These are phyloP conservation scores for Hypanus sabinus DNA, from an alignment of 2,113 vertebrate genomes.

Conservation along the genomic window DNA sequence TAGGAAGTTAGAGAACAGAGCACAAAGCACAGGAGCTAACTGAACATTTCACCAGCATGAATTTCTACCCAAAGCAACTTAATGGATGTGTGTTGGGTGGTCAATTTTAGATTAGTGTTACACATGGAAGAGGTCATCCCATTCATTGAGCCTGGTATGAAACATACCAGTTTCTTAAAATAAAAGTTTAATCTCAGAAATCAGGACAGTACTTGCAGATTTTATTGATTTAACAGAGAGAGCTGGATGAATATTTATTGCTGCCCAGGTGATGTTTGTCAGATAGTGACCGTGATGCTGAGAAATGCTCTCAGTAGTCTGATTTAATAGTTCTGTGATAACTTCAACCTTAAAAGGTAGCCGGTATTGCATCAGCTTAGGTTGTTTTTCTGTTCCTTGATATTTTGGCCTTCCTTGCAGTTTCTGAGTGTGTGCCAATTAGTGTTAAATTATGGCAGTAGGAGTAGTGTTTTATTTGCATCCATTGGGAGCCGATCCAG, in stretches of 20 bases:
- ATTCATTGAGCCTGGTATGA: not conserved
- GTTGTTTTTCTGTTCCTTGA: not conserved
- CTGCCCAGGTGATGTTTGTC: not conserved
- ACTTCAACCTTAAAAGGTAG: not conserved
- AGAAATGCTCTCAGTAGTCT: not conserved
- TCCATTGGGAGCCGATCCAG: conserved; percentile 5
- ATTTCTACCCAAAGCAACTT: no score
- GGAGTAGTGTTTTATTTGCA: not conserved
- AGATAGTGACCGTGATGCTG: not conserved
- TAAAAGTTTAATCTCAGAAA: not conserved
- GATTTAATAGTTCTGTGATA: not conserved
- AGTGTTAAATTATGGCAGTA: conserved; percentile 5
- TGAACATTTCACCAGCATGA: no score
- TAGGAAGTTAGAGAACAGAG: no score
- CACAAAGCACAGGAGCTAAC: no score
- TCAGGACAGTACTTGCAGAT: not conserved
- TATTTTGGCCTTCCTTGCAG: not conserved
- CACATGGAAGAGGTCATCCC: not conserved
- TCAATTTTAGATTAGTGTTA: not conserved
- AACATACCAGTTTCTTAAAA: not conserved
- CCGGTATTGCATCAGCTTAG: not conserved
- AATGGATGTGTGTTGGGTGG: not conserved
- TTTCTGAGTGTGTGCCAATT: conserved; percentile 20
- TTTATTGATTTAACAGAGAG: not conserved
- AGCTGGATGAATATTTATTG: not conserved